phyloP scores from a whole-genome alignment of 2,797 vertebrate genomes.

The Myotis findleyi region DNA sequence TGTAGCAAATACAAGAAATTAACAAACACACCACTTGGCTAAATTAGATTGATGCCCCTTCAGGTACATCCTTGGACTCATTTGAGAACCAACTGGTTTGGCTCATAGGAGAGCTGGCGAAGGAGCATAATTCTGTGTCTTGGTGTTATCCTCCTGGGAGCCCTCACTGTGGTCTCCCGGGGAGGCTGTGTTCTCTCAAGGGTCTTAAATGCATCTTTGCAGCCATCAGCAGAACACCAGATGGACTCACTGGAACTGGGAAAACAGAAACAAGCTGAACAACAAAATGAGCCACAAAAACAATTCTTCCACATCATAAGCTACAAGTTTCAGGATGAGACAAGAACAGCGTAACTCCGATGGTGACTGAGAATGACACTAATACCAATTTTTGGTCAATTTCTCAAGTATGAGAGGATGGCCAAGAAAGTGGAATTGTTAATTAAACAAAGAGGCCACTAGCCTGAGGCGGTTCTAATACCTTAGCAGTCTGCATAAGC shows the following conservation, averaged over 20 bases:
- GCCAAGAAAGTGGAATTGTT: background rate
- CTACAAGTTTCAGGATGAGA: background rate
- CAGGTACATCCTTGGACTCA: background rate
- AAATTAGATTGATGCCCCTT: background rate
- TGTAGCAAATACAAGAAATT: background rate
- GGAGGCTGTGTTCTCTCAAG: background rate
- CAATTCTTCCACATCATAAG: background rate
- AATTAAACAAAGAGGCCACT: background rate
- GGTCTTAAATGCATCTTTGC: background rate
- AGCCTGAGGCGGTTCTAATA: background rate
- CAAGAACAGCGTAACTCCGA: background rate
- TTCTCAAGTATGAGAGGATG: background rate
- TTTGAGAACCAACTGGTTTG: background rate
- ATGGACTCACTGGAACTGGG: background rate
- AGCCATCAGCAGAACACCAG: background rate
- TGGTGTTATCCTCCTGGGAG: background rate
- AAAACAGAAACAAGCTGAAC: background rate
- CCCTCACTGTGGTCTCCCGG: background rate
- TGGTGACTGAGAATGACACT: background rate
- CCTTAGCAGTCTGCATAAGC: background rate
- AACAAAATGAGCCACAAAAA: background rate
- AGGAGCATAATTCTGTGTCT: background rate
- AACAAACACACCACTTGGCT: background rate
- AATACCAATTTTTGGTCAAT: background rate
- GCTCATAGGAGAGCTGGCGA: background rate